A percentile compares a stretch with the other conserved stretches of the same genome.
Conservation (phyloP, 37 sponge, comb jelly and placozoan species). For the Bolinopsis microptera region DNA sequence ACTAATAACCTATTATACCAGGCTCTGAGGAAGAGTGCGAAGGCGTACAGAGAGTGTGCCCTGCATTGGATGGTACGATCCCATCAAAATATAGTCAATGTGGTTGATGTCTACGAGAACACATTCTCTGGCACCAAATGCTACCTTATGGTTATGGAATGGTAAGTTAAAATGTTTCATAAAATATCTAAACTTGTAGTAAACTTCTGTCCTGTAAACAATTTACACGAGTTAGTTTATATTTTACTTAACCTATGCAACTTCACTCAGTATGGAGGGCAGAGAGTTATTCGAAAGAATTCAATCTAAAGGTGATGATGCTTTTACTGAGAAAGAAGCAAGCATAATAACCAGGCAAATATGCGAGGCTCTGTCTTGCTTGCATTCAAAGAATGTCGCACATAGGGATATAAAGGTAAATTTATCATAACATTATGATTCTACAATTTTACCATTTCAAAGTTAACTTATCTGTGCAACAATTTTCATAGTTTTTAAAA, state of each 20-base stretch:
- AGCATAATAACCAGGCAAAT: conserved; percentile 82
- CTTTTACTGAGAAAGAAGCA: conserved; percentile 93
- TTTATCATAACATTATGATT: too few relatives aligned
- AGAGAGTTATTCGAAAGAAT: conserved; percentile 96
- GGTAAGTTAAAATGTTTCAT: conserved; percentile 76
- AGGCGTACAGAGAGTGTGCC: conserved; percentile 91
- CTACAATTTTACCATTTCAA: too few relatives aligned
- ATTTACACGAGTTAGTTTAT: too few relatives aligned
- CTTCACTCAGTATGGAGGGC: conserved; percentile 99
- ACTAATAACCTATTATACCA: too few relatives aligned
- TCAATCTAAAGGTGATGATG: conserved; percentile 78
- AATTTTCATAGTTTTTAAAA: not conserved
- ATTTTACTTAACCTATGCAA: too few relatives aligned
- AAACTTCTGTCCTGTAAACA: too few relatives aligned
- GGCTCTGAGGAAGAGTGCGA: conserved; percentile 68
- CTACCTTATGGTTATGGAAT: conserved; percentile 96
- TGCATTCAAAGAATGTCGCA: conserved; percentile 86
- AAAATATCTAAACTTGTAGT: too few relatives aligned
- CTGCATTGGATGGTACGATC: conserved; percentile 85
- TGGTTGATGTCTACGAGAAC: conserved; percentile 94
- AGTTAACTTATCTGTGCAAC: too few relatives aligned
- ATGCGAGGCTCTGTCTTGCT: conserved; percentile 80
- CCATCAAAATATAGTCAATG: conserved; percentile 88
- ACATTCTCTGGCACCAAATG: conserved; percentile 80
- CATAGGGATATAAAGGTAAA: conserved; percentile 92